Percentiles rank a stretch among this genome's conserved stretches.
phyloP scores from a whole-genome alignment of 2,888 invertebrate species.

The Neuroscelio doddi region DNA sequence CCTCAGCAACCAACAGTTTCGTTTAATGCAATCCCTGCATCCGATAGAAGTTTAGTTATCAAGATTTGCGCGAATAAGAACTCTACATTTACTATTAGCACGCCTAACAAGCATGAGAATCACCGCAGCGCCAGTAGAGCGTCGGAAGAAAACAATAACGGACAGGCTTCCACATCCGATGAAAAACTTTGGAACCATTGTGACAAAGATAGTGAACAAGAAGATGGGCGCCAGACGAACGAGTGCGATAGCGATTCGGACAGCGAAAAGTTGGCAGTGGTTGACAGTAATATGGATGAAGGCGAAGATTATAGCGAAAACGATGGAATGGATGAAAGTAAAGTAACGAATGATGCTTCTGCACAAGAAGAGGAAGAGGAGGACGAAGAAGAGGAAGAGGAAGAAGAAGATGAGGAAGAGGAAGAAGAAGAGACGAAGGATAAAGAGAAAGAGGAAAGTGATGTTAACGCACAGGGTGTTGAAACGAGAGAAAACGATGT shows the following conservation, averaged over 20 bases:
- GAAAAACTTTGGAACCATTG: constrained; percentile 51
- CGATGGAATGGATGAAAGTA: constrained; percentile 6
- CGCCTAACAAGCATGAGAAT: constrained; percentile 45
- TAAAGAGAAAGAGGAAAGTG: not conserved
- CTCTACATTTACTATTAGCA: constrained; percentile 63
- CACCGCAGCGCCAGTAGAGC: constrained; percentile 47
- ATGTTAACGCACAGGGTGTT: not conserved
- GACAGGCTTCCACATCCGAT: constrained; percentile 52
- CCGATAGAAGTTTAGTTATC: constrained; percentile 67
- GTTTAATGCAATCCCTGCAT: constrained; percentile 58
- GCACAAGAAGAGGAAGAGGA: constrained; percentile 18
- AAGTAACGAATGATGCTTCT: not conserved
- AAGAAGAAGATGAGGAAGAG: constrained; percentile 21
- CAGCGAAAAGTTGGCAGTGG: constrained; percentile 59
- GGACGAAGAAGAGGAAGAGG: constrained; percentile 14
- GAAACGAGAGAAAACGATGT: no score
- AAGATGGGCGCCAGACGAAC: constrained; percentile 49
- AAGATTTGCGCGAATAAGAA: constrained; percentile 70
- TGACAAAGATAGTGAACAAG: constrained; percentile 49
- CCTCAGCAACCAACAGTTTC: constrained; percentile 52
- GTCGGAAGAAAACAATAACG: constrained; percentile 64
- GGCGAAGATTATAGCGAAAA: constrained; percentile 25
- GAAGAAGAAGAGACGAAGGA: constrained; percentile 6
- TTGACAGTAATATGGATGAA: constrained; percentile 56
- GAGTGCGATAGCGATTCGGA: constrained; percentile 64